Conservation (phyloP, 2,113 vertebrate genomes). For the Corynorhinus townsendii region DNA sequence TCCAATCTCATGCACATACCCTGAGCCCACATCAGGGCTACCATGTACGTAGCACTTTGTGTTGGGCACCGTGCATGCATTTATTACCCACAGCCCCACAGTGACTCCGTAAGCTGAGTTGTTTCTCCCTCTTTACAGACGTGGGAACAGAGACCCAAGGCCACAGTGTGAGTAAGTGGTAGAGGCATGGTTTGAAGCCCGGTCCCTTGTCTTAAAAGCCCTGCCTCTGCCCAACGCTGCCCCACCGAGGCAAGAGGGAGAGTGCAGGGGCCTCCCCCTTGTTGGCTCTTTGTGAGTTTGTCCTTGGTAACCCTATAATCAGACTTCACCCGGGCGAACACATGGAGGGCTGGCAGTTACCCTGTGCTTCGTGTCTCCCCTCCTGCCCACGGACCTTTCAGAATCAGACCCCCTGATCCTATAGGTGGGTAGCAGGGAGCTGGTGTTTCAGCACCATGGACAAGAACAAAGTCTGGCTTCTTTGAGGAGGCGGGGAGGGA, state of each 20-base stretch:
- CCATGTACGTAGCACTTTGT: rapidly evolving
- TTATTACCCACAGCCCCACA: not conserved
- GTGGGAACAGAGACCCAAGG: not conserved
- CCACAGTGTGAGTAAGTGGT: not conserved
- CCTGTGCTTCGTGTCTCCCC: not conserved
- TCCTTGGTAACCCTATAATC: not conserved
- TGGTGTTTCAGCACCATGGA: constrained; percentile 50
- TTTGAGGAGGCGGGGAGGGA: not conserved
- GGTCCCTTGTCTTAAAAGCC: not conserved
- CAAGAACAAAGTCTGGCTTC: not conserved
- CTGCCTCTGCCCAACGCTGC: not conserved
- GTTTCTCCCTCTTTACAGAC: not conserved
- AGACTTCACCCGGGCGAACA: not conserved
- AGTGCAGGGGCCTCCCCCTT: not conserved
- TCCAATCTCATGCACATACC: not conserved
- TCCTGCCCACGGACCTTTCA: not conserved
- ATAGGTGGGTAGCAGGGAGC: rapidly evolving
- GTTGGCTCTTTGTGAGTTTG: not conserved
- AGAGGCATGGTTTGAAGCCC: not conserved
- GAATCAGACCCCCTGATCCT: not conserved
- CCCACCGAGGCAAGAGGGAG: not conserved
- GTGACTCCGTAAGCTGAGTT: not conserved
- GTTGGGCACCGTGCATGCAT: not conserved
- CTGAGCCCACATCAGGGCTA: not conserved
- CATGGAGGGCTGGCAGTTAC: too few relatives aligned